phyloP scores from a whole-genome alignment of 2,888 invertebrate species.

The Gerris lacustris region DNA sequence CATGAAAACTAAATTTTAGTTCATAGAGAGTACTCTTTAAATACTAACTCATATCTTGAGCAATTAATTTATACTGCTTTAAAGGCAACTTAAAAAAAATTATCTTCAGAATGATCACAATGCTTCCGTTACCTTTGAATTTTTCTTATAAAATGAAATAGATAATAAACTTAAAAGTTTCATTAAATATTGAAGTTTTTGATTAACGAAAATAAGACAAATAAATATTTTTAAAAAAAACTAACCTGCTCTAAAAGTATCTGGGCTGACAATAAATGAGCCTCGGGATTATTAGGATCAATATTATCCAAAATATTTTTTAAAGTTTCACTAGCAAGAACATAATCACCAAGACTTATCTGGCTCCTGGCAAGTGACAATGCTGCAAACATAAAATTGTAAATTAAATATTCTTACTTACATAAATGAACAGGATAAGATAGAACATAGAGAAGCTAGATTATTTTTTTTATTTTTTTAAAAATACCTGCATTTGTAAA shows the following conservation, averaged over 20 bases:
- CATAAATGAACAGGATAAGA: neutral
- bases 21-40: no score
- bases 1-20: no score
- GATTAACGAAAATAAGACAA: no score
- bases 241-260: conserved; percentile 51
- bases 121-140: no score
- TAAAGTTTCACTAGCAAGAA: conserved; percentile 32
- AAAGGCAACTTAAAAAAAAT: no score
- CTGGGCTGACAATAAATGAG: conserved; percentile 74
- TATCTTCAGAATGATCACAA: no score
- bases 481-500: conserved; percentile 41
- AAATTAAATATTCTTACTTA: neutral
- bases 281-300: conserved; percentile 69
- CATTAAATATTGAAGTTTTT: no score
- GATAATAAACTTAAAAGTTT: no score
- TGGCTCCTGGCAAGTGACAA: conserved; percentile 26
- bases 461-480: neutral
- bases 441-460: neutral
- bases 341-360: conserved; percentile 22
- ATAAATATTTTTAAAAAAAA: no score
- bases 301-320: conserved; percentile 42
- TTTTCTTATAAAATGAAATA: no score
- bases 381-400: neutral
- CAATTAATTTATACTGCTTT: no score
- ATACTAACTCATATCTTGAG: no score